phyloP scores from a whole-genome alignment of 2,113 vertebrate species.

The Tragelaphus imberbis region DNA sequence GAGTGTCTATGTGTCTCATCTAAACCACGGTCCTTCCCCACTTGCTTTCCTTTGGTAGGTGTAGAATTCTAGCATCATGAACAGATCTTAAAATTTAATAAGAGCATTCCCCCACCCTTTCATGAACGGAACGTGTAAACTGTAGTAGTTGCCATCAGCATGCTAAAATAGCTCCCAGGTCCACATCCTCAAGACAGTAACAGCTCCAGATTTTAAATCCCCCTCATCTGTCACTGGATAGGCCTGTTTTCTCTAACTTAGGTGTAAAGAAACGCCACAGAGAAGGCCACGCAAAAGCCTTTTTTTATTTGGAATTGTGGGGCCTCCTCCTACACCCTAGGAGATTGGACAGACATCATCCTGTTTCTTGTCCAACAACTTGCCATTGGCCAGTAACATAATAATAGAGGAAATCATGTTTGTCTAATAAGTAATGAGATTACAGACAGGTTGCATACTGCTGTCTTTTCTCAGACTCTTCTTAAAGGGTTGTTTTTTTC shows the following conservation, averaged over 20 bases:
- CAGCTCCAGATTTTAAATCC: neutral
- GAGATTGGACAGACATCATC: neutral
- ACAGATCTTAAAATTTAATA: neutral
- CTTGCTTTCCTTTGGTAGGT: neutral
- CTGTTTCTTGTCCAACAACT: neutral
- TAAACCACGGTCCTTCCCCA: neutral
- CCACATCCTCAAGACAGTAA: neutral
- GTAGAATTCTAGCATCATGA: neutral
- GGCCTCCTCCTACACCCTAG: neutral
- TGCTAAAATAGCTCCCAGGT: neutral
- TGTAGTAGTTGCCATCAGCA: neutral
- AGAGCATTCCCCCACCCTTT: neutral
- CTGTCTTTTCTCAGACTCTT: neutral
- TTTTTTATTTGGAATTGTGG: neutral
- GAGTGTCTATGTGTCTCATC: neutral
- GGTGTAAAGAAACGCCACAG: neutral
- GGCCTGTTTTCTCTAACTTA: neutral
- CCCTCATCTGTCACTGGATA: neutral
- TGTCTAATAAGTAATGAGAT: neutral
- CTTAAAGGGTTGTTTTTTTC: neutral
- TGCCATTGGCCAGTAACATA: neutral
- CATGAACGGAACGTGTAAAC: neutral
- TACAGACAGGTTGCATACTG: neutral
- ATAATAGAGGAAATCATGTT: neutral
- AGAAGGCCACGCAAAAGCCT: neutral